Conservation (phyloP, 2,888 invertebrate species). For the Drosophila emarginata region DNA sequence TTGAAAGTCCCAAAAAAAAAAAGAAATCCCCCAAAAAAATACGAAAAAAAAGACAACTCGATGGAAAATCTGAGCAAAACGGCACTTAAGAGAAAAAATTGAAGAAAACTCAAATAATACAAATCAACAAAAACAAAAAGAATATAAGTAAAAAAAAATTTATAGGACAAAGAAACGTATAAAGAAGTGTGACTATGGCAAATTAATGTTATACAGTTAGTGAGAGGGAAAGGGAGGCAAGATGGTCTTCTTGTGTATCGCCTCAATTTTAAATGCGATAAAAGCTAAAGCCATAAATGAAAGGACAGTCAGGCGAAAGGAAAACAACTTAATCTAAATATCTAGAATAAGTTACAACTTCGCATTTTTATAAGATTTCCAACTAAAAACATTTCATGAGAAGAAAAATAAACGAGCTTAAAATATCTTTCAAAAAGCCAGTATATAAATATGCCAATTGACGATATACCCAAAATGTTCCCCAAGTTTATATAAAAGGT, state of each 20-base stretch:
- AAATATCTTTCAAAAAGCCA: too few species aligned
- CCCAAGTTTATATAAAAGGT: too few species aligned
- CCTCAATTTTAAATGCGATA: background rate
- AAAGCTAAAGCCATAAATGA: background rate
- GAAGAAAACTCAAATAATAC: constrained; percentile 38
- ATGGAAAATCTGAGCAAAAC: background rate
- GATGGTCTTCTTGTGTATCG: background rate
- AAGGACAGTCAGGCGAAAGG: background rate
- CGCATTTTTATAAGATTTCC: background rate
- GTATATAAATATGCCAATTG: too few species aligned
- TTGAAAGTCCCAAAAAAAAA: constrained; percentile 28
- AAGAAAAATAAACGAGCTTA: too few species aligned
- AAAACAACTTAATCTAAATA: background rate
- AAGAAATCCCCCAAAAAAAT: background rate
- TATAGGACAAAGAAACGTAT: background rate
- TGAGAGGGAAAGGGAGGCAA: background rate
- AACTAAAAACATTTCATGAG: too few species aligned
- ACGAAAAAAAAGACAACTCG: background rate
- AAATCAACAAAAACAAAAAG: background rate
- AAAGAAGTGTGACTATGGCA: background rate
- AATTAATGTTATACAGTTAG: background rate
- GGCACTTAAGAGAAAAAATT: constrained; percentile 19
- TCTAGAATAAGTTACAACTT: background rate
- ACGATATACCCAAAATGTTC: too few species aligned
- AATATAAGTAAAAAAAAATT: constrained; percentile 32